phyloP scores from a whole-genome alignment of 2,113 vertebrate species.

The Mixornis gularis region DNA sequence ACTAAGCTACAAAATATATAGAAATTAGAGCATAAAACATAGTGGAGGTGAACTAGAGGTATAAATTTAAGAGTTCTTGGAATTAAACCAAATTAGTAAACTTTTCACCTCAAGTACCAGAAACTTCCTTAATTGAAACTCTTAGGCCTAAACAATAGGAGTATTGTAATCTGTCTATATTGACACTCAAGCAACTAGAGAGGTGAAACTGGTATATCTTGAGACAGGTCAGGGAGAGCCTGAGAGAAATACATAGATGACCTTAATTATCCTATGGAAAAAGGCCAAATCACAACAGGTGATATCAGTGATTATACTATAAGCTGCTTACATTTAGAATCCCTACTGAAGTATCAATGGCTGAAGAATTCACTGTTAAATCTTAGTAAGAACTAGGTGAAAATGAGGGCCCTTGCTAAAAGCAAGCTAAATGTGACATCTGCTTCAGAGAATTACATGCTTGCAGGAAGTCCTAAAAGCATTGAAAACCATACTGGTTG shows the following conservation, averaged over 20 bases:
- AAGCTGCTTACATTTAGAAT: neutral
- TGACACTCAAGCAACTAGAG: neutral
- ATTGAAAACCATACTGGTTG: neutral
- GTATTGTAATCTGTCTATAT: neutral
- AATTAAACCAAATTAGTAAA: neutral
- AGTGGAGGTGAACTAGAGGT: neutral
- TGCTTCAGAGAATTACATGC: neutral
- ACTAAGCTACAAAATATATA: neutral
- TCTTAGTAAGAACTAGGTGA: neutral
- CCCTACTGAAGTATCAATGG: rapidly evolving
- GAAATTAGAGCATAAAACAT: neutral
- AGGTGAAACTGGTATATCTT: neutral
- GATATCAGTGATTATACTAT: neutral
- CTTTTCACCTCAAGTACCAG: neutral
- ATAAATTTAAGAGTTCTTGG: neutral
- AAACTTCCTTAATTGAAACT: neutral
- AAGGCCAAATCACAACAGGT: neutral
- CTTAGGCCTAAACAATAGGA: neutral
- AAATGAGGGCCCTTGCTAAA: neutral
- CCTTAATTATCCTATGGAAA: neutral
- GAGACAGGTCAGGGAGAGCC: neutral
- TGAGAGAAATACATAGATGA: neutral
- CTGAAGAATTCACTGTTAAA: neutral
- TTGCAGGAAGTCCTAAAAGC: neutral
- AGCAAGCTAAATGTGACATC: neutral